Percentiles rank a stretch among this genome's conserved stretches.
These are phyloP conservation scores for Trachelus stipa DNA, from an alignment of 2,888 invertebrate genomes.

Conservation along the genomic window DNA sequence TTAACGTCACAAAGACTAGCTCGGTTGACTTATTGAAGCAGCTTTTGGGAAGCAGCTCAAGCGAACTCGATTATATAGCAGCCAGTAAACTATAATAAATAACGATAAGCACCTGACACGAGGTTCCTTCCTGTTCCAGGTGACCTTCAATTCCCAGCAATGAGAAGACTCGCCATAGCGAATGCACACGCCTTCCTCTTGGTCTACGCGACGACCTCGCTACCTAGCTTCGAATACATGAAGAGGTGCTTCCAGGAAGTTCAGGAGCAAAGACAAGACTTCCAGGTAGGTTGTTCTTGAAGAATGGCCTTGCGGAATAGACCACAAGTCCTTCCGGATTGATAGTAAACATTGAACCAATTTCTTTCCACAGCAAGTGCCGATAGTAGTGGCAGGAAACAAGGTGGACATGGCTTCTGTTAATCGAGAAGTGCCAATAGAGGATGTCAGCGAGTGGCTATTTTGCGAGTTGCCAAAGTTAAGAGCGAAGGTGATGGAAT, in stretches of 20 bases:
- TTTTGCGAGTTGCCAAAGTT: constrained; percentile 80
- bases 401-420: constrained; percentile 82
- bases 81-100: neutral
- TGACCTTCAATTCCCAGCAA: constrained; percentile 90
- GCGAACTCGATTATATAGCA: neutral
- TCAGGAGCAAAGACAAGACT: constrained; percentile 82
- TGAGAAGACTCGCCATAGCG: constrained; percentile 87
- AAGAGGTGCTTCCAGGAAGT: constrained; percentile 86
- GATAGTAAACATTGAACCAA: constrained; percentile 7
- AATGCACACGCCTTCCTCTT: constrained; percentile 90
- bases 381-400: constrained; percentile 88
- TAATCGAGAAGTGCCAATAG: constrained; percentile 78
- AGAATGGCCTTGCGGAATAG: neutral
- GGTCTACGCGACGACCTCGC: constrained; percentile 84
- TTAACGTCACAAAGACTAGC: neutral
- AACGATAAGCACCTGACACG: neutral
- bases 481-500: constrained; percentile 81
- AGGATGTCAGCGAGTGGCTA: constrained; percentile 86
- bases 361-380: constrained; percentile 74
- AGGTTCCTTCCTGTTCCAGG: constrained; percentile 67
- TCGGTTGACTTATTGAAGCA: neutral
- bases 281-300: constrained; percentile 66
- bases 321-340: neutral
- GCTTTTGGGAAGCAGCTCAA: neutral
- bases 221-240: constrained; percentile 78